These are phyloP conservation scores for Cotesia chilonis DNA, from an alignment of 1,140 invertebrate genomes.

Conservation along the genomic window DNA sequence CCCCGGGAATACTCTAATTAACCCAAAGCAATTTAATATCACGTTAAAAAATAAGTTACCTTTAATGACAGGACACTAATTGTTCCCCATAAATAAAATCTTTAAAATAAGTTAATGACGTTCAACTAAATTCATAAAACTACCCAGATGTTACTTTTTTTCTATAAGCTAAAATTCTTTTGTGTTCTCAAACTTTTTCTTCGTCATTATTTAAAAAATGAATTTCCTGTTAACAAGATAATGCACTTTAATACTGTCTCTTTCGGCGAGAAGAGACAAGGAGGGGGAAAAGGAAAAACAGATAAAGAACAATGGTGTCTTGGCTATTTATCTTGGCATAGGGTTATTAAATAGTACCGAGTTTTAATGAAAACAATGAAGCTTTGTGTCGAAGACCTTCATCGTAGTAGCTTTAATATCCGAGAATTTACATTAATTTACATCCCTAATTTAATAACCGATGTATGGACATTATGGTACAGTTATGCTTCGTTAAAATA, in stretches of 20 bases:
- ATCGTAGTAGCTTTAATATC: background rate
- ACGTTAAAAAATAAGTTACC: conserved; percentile 3
- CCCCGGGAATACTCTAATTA: conserved; percentile 19
- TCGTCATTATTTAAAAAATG: background rate
- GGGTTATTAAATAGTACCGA: background rate
- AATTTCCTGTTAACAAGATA: conserved; percentile 3
- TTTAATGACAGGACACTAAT: conserved; percentile 13
- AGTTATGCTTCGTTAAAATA: no score
- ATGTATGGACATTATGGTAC: no score
- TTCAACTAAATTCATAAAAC: background rate
- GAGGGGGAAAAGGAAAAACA: no score
- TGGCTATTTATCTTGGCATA: background rate
- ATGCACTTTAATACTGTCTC: conserved; percentile 3
- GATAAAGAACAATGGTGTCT: background rate
- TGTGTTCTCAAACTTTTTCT: background rate
- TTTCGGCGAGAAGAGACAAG: background rate
- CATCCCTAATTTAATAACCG: no score
- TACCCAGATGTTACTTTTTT: no score
- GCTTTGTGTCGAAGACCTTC: conserved; percentile 1
- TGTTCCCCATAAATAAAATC: background rate
- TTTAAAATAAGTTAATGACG: background rate
- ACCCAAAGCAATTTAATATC: conserved; percentile 17
- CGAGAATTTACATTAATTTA: background rate
- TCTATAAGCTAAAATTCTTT: no score
- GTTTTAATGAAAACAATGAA: conserved; percentile 11